Conservation (phyloP, 2,888 invertebrate genomes). For the Cacoxenus indagator region DNA sequence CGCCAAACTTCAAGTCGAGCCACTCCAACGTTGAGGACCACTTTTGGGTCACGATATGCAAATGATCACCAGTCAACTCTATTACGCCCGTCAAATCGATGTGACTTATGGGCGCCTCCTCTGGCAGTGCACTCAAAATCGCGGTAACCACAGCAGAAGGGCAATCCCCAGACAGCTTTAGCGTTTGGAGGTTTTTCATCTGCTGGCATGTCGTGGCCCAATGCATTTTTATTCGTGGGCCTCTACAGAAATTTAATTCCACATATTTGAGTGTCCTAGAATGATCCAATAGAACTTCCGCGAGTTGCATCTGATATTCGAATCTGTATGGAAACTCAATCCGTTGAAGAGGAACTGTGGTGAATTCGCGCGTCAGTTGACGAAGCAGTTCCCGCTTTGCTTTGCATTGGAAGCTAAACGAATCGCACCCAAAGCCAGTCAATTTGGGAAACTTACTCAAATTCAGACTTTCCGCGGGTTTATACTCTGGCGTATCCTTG, state of each 20-base stretch:
- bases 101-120: conserved; percentile 37
- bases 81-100: conserved; percentile 53
- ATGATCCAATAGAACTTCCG: conserved; percentile 52
- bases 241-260: conserved; percentile 48
- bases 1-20: conserved; percentile 58
- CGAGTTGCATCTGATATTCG: conserved; percentile 45
- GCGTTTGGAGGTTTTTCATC: conserved; percentile 40
- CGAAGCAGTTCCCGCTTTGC: conserved; percentile 41
- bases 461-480: conserved; percentile 41
- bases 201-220: conserved; percentile 33
- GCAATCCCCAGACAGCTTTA: conserved; percentile 53
- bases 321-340: conserved; percentile 47
- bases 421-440: conserved; percentile 50
- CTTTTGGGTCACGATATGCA: conserved; percentile 47
- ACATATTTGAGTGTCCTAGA: conserved; percentile 45
- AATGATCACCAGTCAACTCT: conserved; percentile 46
- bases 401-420: conserved; percentile 40
- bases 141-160: conserved; percentile 41
- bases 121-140: conserved; percentile 46
- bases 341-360: conserved; percentile 42
- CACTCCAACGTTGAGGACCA: conserved; percentile 46
- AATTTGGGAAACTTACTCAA: conserved; percentile 49
- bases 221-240: conserved; percentile 35
- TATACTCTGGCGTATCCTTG: conserved; percentile 24
- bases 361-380: conserved; percentile 44